Conservation (phyloP, 2,113 vertebrate genomes). For the Platysternon megacephalum region DNA sequence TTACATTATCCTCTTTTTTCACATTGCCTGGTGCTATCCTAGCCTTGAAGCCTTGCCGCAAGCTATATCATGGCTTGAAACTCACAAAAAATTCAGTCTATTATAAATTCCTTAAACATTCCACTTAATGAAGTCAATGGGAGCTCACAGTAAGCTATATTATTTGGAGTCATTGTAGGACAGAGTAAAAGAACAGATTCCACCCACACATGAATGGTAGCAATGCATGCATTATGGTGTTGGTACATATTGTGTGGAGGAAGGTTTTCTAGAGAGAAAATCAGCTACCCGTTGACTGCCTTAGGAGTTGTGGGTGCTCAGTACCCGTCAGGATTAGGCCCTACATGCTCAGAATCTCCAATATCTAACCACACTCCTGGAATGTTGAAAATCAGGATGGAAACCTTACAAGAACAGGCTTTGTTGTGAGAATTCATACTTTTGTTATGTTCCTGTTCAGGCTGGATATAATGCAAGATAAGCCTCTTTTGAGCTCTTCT, state of each 20-base stretch:
- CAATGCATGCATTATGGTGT: neutral
- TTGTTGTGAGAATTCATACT: neutral
- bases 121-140: neutral
- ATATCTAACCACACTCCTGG: neutral
- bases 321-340: neutral
- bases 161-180: neutral
- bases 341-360: neutral
- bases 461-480: neutral
- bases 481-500: neutral
- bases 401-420: neutral
- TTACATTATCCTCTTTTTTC: neutral
- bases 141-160: neutral
- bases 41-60: neutral
- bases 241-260: neutral
- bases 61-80: neutral
- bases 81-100: neutral
- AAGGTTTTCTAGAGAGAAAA: neutral
- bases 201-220: neutral
- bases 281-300: neutral
- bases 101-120: slow-evolving; percentile 12
- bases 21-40: neutral
- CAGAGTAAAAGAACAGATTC: neutral
- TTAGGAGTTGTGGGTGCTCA: neutral
- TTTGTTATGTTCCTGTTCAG: neutral
- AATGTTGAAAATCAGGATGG: neutral